phyloP scores from a whole-genome alignment of 2,888 invertebrate genomes.

The Candidula unifasciata region DNA sequence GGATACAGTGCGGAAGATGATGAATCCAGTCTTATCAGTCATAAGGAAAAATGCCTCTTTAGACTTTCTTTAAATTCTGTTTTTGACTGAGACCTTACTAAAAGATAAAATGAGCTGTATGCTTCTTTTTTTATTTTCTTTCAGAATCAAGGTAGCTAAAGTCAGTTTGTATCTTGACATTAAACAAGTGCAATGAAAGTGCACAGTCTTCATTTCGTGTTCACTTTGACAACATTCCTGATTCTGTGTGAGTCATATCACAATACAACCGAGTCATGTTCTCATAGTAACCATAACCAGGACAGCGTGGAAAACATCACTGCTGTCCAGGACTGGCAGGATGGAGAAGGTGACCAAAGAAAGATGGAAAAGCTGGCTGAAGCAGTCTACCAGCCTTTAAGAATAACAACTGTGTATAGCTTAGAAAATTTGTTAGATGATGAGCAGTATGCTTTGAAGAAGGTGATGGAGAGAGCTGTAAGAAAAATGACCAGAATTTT shows the following conservation, averaged over 20 bases:
- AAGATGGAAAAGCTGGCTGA: background rate
- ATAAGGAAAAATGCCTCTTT: too few species aligned
- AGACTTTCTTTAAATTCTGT: too few species aligned
- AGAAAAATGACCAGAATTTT: conserved; percentile 52
- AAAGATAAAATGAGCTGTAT: too few species aligned
- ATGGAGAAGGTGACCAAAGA: background rate
- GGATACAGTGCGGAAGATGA: too few species aligned
- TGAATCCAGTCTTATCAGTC: too few species aligned
- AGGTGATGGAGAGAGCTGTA: conserved; percentile 58
- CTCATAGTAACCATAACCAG: background rate
- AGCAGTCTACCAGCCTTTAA: conserved; percentile 26
- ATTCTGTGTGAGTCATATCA: conserved; percentile 41
- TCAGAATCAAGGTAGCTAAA: background rate
- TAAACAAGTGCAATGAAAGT: conserved; percentile 25
- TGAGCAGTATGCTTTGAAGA: conserved; percentile 54
- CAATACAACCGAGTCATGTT: conserved; percentile 44
- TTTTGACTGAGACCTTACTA: too few species aligned
- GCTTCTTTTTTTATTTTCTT: background rate
- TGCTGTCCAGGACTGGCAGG: background rate
- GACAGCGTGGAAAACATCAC: background rate
- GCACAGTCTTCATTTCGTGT: conserved; percentile 30
- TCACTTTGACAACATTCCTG: conserved; percentile 38
- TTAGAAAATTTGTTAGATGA: conserved; percentile 32
- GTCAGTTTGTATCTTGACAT: background rate
- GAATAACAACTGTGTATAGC: conserved; percentile 38